Percentiles rank a stretch among this genome's conserved stretches.
These are phyloP conservation scores for Xenotilapia longispinis DNA, from an alignment of 2,113 vertebrate genomes.

Conservation along the genomic window DNA sequence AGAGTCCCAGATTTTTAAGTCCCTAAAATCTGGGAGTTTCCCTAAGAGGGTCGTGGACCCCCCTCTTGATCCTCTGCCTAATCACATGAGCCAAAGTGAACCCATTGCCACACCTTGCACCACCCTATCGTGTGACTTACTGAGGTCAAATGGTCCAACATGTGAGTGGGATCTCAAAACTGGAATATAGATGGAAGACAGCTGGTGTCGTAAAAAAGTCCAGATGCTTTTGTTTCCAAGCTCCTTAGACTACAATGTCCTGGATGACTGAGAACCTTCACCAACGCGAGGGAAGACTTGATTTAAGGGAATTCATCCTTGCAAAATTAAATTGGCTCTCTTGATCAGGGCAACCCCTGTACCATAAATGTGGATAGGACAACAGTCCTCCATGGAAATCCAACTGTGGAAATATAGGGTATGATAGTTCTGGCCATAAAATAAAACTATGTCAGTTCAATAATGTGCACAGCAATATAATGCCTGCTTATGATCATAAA, in stretches of 20 bases:
- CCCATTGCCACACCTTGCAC: background rate
- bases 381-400: background rate
- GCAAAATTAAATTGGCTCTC: background rate
- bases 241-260: background rate
- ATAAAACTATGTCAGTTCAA: background rate
- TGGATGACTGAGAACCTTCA: background rate
- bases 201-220: background rate
- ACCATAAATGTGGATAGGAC: background rate
- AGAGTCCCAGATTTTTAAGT: background rate
- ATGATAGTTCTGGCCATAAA: rapidly evolving
- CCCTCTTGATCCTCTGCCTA: background rate
- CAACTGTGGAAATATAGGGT: background rate
- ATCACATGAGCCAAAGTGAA: background rate
- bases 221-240: background rate
- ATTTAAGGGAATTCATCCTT: background rate
- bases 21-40: background rate
- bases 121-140: background rate
- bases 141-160: background rate
- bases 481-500: background rate
- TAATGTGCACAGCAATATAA: background rate
- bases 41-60: background rate
- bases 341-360: background rate
- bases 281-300: background rate
- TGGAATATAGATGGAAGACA: background rate
- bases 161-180: background rate